Percentiles rank a stretch among this genome's conserved stretches.
Evolutionary conservation across 2,888 invertebrate species (phyloP).

Genomic region (Napeogenes inachia): DNA sequence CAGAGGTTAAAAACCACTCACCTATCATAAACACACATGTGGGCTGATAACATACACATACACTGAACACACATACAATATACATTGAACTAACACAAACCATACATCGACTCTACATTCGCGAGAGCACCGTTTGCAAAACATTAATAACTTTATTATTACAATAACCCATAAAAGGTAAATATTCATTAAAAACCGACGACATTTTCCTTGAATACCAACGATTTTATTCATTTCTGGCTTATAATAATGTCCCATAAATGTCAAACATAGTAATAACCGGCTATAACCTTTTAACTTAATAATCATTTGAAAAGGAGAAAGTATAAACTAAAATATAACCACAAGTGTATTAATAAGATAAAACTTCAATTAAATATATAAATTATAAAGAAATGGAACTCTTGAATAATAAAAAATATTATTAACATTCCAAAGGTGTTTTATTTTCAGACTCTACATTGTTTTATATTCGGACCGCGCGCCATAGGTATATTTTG

Average conservation of each 20-base stretch:
- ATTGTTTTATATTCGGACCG: constrained; percentile 59
- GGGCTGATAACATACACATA: neutral
- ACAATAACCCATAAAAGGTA: constrained; percentile 26
- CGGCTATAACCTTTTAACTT: too few species aligned
- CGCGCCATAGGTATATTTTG: constrained; percentile 59
- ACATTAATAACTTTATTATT: constrained; percentile 27
- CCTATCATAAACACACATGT: constrained; percentile 12
- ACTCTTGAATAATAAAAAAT: neutral
- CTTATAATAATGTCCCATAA: neutral
- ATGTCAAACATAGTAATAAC: neutral
- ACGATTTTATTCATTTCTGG: neutral
- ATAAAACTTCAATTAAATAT: neutral
- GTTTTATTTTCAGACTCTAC: constrained; percentile 56
- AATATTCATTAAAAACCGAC: constrained; percentile 14
- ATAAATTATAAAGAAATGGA: neutral
- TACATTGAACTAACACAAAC: constrained; percentile 23
- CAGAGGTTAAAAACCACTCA: neutral
- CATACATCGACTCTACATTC: constrained; percentile 25
- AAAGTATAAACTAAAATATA: too few species aligned
- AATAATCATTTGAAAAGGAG: too few species aligned
- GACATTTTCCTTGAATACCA: neutral
- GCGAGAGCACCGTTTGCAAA: constrained; percentile 23
- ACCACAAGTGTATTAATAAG: too few species aligned
- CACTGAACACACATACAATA: constrained; percentile 8
- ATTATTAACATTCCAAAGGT: neutral